Evolutionary conservation across 2,888 invertebrate genomes (phyloP), one percentile per base, ranked within the genome.

Genomic region (Drosophila meridionalis): DNA sequence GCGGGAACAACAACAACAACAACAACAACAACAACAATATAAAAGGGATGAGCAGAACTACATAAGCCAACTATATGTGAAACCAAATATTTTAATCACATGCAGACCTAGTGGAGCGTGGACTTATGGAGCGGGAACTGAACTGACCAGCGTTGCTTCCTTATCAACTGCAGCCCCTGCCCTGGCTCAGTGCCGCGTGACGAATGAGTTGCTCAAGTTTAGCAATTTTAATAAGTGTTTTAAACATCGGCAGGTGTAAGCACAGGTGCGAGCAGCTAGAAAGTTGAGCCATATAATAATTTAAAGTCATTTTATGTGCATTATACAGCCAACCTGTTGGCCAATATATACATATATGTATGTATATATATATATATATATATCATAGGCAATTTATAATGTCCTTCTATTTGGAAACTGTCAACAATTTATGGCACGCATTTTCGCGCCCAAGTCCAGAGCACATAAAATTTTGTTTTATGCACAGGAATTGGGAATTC

Each of bases 391-490:
- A 58, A 59, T 47, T 47, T 63, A 30, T 32, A 58, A 47, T 53
- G 52, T 47, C 12, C 12, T 36, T 28, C 38, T 7, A 30, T 42
- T 40, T 42, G 4, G 14, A 38, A 32, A 55, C 12, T 57, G 52
- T 53, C 45, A 36, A 30, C 26, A 68, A 73, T 82, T 88, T 86
- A 86, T 83, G 60, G 60, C 52, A 30, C 52, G 72, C 69, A 82
- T 69, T 80, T 58, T 43, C 20, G 50, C 57, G 53, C 66, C 70
- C 45, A 56, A 67, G 71, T 62, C 64, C 69, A 64, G 76, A 56
- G 11, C 80, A 73, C 73, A 88, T 85, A 80, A 85, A 85, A 82
- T 69, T 69, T 36, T 75, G 59, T 78, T 87, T 84, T 79, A 87
- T 82, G 80, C 53, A 65, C 53, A 32, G 20, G 53, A 52, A 75